Evolutionary conservation across 2,797 vertebrate species (phyloP), one percentile per base, ranked within the genome.

Genomic region (Brachyalestes nurse): DNA sequence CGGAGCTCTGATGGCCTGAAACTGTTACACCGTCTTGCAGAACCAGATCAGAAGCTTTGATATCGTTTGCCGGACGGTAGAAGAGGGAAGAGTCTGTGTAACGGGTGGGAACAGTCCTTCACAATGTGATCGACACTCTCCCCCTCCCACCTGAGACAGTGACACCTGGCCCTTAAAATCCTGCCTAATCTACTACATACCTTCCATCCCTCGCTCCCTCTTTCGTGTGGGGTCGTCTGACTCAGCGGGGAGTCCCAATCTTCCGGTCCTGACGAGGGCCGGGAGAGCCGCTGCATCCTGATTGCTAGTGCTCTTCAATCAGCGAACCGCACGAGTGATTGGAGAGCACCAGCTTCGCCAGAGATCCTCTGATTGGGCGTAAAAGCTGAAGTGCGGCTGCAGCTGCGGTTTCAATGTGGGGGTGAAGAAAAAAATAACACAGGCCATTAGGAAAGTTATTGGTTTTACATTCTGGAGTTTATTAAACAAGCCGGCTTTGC

Each of bases 291-390:
- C 60, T 69, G 42, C 74, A 57, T 84, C 79, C 78, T 86, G 87
- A 89, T 88, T 86, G 82, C 72, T 75, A 65, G 58, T 69, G 80
- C 84, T 85, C 86, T 88, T 86, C 84, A 89, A 86, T 89, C 86
- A 87, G 75, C 38, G 79, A 67, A 51, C 75, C 62, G 60, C 71
- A 73, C 51, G 21, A 64, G 82, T 87, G 83, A 86, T 86, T 86
- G 86, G 78, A 86, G 69, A 78, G 85, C 57, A 51, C 5, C 38
- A 58, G 57, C 38, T 23, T 80, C 83, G 72, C 70, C 75, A 77
- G 72, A 72, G 61, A 78, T 51, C n/a, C 85, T 83, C 79, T 92
- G 91, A 92, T 92, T 91, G 80, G 87, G 86, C 89, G 90, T 89
- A 86, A 83, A 62, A 55, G 53, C 75, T 73, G 79, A 88, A 80